Percentiles rank a stretch among this genome's conserved stretches.
Evolutionary conservation across 1,140 invertebrate species (phyloP).

Genomic region (Thaumetopoea pityocampa): DNA sequence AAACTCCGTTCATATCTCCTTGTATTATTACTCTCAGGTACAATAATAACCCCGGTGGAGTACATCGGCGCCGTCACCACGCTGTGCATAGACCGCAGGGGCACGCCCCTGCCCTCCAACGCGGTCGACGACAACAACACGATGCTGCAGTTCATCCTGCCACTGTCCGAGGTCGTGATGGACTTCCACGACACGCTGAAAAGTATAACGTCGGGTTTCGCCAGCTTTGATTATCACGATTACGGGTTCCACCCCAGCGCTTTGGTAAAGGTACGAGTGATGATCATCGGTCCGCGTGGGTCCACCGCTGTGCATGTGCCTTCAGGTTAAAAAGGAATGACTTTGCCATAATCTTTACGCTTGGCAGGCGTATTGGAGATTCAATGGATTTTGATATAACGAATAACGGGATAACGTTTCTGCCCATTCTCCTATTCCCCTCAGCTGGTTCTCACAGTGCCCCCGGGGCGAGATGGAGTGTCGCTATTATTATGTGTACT

Average conservation of each 20-base stretch:
- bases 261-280: conserved; percentile 82
- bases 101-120: conserved; percentile 82
- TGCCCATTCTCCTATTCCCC: too few species aligned
- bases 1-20: too few species aligned
- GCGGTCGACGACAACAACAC: conserved; percentile 90
- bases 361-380: too few species aligned
- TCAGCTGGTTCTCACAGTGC: too few species aligned
- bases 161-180: conserved; percentile 94
- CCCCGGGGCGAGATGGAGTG: too few species aligned
- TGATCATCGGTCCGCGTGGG: background rate
- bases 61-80: conserved; percentile 84
- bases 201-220: conserved; percentile 93
- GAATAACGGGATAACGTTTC: too few species aligned
- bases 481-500: too few species aligned
- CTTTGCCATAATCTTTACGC: too few species aligned
- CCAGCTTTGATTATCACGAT: conserved; percentile 98
- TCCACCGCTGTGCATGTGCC: too few species aligned
- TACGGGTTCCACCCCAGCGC: conserved; percentile 85
- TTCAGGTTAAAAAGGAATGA: too few species aligned
- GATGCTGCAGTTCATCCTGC: conserved; percentile 89
- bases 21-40: conserved; percentile 77
- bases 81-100: conserved; percentile 87
- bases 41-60: conserved; percentile 90
- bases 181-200: conserved; percentile 97
- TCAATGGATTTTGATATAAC: too few species aligned